A percentile compares a stretch with the other conserved stretches of the same genome.
These are phyloP conservation scores for Microctonus brassicae DNA, from an alignment of 2,888 invertebrate genomes.

Conservation along the genomic window DNA sequence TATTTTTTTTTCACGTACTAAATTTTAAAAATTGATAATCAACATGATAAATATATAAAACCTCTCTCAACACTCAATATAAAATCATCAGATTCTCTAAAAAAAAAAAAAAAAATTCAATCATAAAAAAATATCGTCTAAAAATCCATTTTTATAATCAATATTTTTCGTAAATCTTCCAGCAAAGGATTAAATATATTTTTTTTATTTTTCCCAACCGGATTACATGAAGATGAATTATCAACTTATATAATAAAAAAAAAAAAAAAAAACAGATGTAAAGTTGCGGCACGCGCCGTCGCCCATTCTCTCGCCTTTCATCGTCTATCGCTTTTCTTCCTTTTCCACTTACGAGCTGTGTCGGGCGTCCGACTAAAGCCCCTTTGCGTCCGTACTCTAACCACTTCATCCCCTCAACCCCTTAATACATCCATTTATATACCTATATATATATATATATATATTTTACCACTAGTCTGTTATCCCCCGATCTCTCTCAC, in stretches of 20 bases:
- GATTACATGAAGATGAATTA: not conserved
- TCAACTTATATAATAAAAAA: not conserved
- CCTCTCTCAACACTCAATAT: too few relatives aligned
- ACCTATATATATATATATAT: not conserved
- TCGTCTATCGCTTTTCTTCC: not conserved
- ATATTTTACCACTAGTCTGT: not conserved
- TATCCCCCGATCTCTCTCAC: not conserved
- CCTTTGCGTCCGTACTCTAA: constrained; percentile 45
- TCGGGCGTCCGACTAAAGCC: not conserved
- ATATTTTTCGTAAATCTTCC: too few relatives aligned
- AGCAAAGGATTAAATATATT: too few relatives aligned
- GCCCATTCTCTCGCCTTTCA: not conserved
- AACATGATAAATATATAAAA: too few relatives aligned
- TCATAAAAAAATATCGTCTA: too few relatives aligned
- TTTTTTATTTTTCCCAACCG: too few relatives aligned
- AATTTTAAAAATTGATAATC: too few relatives aligned
- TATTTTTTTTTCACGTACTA: too few relatives aligned
- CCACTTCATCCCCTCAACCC: constrained; percentile 50
- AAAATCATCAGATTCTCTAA: too few relatives aligned
- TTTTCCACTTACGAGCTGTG: not conserved
- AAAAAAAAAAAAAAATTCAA: too few relatives aligned
- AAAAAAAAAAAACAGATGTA: not conserved
- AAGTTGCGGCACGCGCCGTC: not conserved
- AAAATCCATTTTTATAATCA: too few relatives aligned
- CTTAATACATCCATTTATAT: constrained; percentile 21